phyloP scores from a whole-genome alignment of 1,140 invertebrate species.

The Akabosia matsudoensis region DNA sequence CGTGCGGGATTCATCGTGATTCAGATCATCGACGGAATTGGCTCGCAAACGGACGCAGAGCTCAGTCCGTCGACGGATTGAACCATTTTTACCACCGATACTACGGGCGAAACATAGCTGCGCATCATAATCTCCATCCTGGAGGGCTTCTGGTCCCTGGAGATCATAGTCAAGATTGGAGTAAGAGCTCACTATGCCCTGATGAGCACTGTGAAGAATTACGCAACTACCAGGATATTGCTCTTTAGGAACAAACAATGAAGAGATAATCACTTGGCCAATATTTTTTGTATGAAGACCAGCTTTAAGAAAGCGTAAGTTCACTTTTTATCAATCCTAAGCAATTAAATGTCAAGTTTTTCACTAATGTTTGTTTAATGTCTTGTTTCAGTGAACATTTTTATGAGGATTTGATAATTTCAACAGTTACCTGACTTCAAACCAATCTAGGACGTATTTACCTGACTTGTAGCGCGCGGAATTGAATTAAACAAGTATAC shows the following conservation, averaged over 20 bases:
- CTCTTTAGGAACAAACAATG: not conserved
- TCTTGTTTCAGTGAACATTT: too few species aligned
- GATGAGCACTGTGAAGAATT: slow-evolving; percentile 26
- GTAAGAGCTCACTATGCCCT: slow-evolving; percentile 39
- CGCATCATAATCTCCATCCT: slow-evolving; percentile 24
- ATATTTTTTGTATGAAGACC: slow-evolving; percentile 11
- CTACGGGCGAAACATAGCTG: slow-evolving; percentile 32
- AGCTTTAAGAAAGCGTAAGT: not conserved
- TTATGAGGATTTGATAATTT: too few species aligned
- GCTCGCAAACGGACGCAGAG: slow-evolving; percentile 30
- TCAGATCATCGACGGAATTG: slow-evolving; percentile 22
- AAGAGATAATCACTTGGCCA: slow-evolving; percentile 1
- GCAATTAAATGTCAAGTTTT: too few species aligned
- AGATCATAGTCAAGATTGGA: slow-evolving; percentile 34
- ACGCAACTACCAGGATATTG: slow-evolving; percentile 32
- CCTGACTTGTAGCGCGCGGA: too few species aligned
- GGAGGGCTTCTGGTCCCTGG: not conserved
- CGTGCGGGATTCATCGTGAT: not conserved
- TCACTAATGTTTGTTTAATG: too few species aligned
- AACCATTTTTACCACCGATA: slow-evolving; percentile 40
- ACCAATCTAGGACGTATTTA: too few species aligned
- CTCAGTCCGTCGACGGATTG: slow-evolving; percentile 40
- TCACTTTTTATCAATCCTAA: too few species aligned
- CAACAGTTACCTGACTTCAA: too few species aligned
- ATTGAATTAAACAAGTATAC: too few species aligned